A percentile compares a stretch with the other conserved stretches of the same genome.
Conservation (phyloP, 1,140 invertebrate genomes). For the Cydia pomonella region DNA sequence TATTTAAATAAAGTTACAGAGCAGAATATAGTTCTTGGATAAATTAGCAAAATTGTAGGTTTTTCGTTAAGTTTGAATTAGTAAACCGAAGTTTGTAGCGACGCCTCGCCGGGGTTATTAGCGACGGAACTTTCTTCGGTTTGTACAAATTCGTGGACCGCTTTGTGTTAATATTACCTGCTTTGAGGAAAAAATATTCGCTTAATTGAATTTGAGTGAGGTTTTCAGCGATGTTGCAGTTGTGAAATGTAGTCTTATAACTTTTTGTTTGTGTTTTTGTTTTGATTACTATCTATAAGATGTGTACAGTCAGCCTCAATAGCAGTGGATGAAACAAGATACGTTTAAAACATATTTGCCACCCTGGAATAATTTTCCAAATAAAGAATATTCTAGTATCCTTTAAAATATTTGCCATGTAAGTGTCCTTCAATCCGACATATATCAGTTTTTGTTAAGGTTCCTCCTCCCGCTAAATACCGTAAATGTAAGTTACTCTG, state of each 20-base stretch:
- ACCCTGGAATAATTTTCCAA: no score
- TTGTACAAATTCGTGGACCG: conserved; percentile 56
- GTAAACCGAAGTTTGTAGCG: conserved; percentile 38
- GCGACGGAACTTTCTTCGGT: conserved; percentile 45
- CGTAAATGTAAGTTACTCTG: no score
- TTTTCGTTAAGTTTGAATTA: conserved; percentile 30
- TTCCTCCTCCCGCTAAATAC: no score
- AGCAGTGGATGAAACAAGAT: neutral
- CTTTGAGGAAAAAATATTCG: conserved; percentile 26
- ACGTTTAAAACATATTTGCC: no score
- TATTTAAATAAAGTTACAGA: conserved; percentile 28
- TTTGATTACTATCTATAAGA: neutral
- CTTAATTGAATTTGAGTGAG: conserved; percentile 21
- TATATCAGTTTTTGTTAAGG: no score
- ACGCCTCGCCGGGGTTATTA: conserved; percentile 29
- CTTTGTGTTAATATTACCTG: conserved; percentile 50
- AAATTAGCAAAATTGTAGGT: conserved; percentile 30
- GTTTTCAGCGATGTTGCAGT: conserved; percentile 21
- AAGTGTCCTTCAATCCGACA: no score
- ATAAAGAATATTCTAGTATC: no score
- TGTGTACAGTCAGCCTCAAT: no score
- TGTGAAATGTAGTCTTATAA: conserved; percentile 7
- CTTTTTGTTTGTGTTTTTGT: neutral
- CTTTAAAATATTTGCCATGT: no score
- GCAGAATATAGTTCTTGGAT: conserved; percentile 21